phyloP scores from a whole-genome alignment of 2,888 invertebrate species.

The Phortica magna region DNA sequence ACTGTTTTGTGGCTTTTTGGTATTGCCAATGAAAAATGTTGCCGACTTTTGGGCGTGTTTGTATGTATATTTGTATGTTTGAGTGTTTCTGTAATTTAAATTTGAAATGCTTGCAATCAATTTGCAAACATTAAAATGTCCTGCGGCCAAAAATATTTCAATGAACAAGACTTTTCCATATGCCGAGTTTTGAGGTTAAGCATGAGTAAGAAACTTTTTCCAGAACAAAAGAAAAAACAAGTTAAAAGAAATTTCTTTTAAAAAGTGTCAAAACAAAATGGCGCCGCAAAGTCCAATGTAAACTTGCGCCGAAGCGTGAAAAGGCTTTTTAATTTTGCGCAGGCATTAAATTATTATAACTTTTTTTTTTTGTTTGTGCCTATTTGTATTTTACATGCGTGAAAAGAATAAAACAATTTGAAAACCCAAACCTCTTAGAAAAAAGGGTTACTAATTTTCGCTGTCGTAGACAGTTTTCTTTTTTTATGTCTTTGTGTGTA shows the following conservation, averaged over 20 bases:
- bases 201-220: neutral
- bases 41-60: slow-evolving; percentile 27
- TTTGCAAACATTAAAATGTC: slow-evolving; percentile 5
- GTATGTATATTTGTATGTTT: neutral
- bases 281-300: slow-evolving; percentile 25
- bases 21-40: slow-evolving; percentile 16
- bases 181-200: neutral
- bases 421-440: neutral
- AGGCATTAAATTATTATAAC: slow-evolving; percentile 13
- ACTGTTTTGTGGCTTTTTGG: slow-evolving; percentile 21
- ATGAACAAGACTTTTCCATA: slow-evolving; percentile 32
- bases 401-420: neutral
- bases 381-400: neutral
- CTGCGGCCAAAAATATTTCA: slow-evolving; percentile 15
- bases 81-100: slow-evolving; percentile 7
- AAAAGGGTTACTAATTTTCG: neutral
- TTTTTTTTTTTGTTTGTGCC: neutral
- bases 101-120: neutral
- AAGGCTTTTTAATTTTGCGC: slow-evolving; percentile 30
- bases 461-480: neutral
- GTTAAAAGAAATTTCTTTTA: neutral
- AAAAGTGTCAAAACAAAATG: slow-evolving; percentile 10
- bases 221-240: neutral
- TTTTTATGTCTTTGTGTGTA: neutral
- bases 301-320: slow-evolving; percentile 22